These are phyloP conservation scores for Rhynchotus rufescens DNA, from an alignment of 2,797 vertebrate species.

Conservation along the genomic window DNA sequence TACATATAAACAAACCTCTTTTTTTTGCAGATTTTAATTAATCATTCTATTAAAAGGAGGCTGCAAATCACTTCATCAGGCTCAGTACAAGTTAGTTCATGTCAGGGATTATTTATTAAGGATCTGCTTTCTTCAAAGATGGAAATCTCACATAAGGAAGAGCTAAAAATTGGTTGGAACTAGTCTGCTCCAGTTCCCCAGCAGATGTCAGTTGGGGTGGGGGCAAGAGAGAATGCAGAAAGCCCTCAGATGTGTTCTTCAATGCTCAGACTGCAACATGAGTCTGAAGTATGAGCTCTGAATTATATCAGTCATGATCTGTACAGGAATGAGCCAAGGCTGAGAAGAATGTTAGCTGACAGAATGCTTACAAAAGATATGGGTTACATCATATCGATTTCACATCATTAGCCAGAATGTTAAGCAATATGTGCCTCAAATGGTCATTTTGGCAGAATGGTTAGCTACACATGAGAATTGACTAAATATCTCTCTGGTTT, in stretches of 20 bases:
- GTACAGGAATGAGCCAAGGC: not conserved
- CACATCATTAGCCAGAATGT: not conserved
- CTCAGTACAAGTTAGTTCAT: not conserved
- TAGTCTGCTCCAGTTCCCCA: slow-evolving; percentile 64
- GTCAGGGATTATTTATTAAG: slow-evolving; percentile 47
- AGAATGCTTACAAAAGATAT: not conserved
- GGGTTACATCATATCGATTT: slow-evolving; percentile 15
- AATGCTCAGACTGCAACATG: slow-evolving; percentile 27
- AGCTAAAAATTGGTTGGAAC: slow-evolving; percentile 47
- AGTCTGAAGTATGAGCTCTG: slow-evolving; percentile 26
- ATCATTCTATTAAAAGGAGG: not conserved
- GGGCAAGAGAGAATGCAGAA: not conserved
- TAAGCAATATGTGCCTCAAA: slow-evolving; percentile 5
- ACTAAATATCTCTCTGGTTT: not conserved
- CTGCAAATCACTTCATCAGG: not conserved
- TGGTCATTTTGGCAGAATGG: slow-evolving; percentile 17
- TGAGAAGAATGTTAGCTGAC: slow-evolving; percentile 11
- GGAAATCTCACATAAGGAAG: slow-evolving; percentile 42
- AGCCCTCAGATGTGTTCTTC: slow-evolving; percentile 12
- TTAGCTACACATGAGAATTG: not conserved
- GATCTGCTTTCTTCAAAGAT: slow-evolving; percentile 42
- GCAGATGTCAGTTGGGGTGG: slow-evolving; percentile 19
- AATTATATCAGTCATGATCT: slow-evolving; percentile 15
- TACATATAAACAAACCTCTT: not conserved
- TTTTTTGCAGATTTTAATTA: slow-evolving; percentile 18